phyloP scores from a whole-genome alignment of 2,888 invertebrate genomes.

The Chymomyza fuscimana region DNA sequence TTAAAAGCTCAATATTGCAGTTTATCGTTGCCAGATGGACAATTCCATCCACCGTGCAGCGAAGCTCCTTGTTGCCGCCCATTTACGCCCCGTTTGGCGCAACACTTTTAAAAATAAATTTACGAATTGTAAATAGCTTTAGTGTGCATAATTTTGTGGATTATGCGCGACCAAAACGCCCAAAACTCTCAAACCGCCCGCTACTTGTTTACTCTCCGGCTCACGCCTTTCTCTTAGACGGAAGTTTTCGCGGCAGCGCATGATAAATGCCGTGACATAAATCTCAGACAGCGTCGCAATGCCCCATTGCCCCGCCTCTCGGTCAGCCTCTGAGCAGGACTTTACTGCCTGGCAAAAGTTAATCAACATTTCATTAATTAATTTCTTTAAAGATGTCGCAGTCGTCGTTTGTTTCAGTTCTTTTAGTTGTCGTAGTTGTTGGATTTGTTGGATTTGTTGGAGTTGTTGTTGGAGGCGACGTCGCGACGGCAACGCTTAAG shows the following conservation, averaged over 20 bases:
- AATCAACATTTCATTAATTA: conserved; percentile 78
- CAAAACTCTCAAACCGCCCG: conserved; percentile 23
- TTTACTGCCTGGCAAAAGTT: conserved; percentile 70
- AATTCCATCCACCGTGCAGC: not conserved
- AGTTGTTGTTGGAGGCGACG: not conserved
- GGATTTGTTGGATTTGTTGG: not conserved
- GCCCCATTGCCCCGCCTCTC: not conserved
- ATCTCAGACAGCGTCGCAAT: conserved; percentile 54
- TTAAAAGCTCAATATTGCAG: not conserved
- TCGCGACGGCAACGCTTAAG: conserved; percentile 15
- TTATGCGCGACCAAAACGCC: conserved; percentile 58
- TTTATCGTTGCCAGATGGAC: not conserved
- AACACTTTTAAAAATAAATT: conserved; percentile 59
- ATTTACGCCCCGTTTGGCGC: conserved; percentile 21
- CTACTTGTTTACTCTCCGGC: conserved; percentile 12
- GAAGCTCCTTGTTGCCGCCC: not conserved
- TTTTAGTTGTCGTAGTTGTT: not conserved
- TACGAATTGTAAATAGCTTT: conserved; percentile 69
- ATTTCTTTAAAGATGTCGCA: conserved; percentile 71
- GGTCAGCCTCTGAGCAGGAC: conserved; percentile 3
- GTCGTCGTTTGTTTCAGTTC: conserved; percentile 22
- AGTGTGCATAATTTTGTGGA: conserved; percentile 70
- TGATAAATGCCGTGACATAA: conserved; percentile 73
- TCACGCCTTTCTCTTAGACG: conserved; percentile 51
- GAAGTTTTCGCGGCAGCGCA: conserved; percentile 13